Percentiles rank a stretch among this genome's conserved stretches.
These are phyloP conservation scores for Parnassius glacialis DNA, from an alignment of 2,888 invertebrate genomes.

Conservation along the genomic window DNA sequence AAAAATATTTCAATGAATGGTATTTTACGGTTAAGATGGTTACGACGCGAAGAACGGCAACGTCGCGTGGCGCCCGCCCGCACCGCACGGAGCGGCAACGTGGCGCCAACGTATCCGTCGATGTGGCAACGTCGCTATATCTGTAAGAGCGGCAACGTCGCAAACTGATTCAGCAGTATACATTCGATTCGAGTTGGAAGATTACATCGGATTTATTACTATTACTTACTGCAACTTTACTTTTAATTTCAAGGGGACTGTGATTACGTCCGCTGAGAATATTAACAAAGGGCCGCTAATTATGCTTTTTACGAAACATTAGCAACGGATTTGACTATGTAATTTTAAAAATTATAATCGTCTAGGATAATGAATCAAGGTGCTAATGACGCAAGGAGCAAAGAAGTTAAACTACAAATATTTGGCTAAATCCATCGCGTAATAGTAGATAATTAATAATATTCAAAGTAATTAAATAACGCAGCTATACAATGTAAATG, in stretches of 20 bases:
- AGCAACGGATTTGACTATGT: too few relatives aligned
- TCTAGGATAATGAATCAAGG: too few relatives aligned
- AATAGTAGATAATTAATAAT: too few relatives aligned
- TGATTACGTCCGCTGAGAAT: constrained; percentile 3
- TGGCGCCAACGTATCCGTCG: constrained; percentile 60
- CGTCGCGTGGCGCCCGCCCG: constrained; percentile 62
- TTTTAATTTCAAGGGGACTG: constrained; percentile 40
- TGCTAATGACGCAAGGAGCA: too few relatives aligned
- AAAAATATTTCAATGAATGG: constrained; percentile 72
- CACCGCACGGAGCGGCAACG: constrained; percentile 63
- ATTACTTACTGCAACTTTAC: constrained; percentile 30
- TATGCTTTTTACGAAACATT: constrained; percentile 1
- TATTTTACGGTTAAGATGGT: constrained; percentile 67
- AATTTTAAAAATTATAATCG: too few relatives aligned
- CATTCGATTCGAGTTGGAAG: constrained; percentile 44
- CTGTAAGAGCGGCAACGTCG: constrained; percentile 59
- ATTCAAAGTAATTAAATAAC: too few relatives aligned
- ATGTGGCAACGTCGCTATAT: constrained; percentile 51
- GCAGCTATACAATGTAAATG: too few relatives aligned
- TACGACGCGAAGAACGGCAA: constrained; percentile 56
- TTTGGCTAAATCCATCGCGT: too few relatives aligned
- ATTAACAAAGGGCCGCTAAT: constrained; percentile 12
- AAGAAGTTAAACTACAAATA: too few relatives aligned
- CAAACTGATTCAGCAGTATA: constrained; percentile 73
- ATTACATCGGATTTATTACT: constrained; percentile 29